Percentiles rank a stretch among this genome's conserved stretches.
Evolutionary conservation across 2,113 vertebrate species (phyloP).

Genomic region (Merops nubicus): DNA sequence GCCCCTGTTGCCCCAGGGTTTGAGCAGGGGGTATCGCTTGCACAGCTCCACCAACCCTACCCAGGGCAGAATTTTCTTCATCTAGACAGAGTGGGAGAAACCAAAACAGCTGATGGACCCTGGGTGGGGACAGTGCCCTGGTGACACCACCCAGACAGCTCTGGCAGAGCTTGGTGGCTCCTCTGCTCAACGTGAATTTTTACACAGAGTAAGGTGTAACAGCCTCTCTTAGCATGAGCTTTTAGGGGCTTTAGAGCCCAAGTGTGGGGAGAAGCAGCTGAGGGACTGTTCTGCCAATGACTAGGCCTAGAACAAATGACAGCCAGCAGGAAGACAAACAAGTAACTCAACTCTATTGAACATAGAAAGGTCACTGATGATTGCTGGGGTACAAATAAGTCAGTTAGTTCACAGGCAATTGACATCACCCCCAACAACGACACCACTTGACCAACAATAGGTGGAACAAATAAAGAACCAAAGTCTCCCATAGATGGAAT

Average conservation of each 20-base stretch:
- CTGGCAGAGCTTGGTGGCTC: rapidly evolving
- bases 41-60: background rate
- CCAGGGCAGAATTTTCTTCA: background rate
- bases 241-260: background rate
- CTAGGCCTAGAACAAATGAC: too few relatives aligned
- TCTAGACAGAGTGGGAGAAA: background rate
- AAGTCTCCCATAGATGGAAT: too few relatives aligned
- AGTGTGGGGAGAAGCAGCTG: background rate
- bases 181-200: too few relatives aligned
- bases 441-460: too few relatives aligned
- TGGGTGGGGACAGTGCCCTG: background rate
- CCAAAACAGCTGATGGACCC: background rate
- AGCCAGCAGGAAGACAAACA: too few relatives aligned
- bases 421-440: too few relatives aligned
- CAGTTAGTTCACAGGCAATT: too few relatives aligned
- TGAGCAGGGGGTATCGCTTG: rapidly evolving
- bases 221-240: background rate
- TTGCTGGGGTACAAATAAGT: too few relatives aligned
- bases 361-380: too few relatives aligned
- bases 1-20: background rate
- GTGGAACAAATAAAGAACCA: too few relatives aligned
- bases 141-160: background rate
- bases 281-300: too few relatives aligned
- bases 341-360: too few relatives aligned
- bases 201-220: background rate